Conservation (phyloP, 2,113 vertebrate species). For the Cervus canadensis region DNA sequence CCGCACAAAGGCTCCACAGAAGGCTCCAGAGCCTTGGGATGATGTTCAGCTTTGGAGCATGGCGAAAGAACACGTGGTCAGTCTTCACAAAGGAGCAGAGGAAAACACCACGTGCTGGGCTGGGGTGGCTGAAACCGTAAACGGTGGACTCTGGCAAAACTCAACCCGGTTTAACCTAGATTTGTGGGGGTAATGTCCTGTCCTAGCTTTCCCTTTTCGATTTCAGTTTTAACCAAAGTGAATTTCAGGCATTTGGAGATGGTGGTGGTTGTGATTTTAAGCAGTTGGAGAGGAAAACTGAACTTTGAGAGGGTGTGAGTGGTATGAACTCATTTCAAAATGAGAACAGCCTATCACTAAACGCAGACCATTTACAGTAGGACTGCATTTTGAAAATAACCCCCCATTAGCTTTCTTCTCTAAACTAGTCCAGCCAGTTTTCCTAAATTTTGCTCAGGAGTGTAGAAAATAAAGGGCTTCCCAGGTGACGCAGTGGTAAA, state of each 20-base stretch:
- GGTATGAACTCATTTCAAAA: background rate
- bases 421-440: conserved; percentile 44
- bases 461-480: background rate
- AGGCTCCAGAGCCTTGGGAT: background rate
- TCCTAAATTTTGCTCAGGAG: background rate
- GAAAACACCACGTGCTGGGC: fast-evolving
- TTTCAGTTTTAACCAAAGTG: background rate
- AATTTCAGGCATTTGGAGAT: background rate
- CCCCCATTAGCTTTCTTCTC: background rate
- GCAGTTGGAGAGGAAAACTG: background rate
- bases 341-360: background rate
- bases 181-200: background rate
- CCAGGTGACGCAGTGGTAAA: background rate
- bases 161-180: background rate
- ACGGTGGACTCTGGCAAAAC: background rate
- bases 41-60: background rate
- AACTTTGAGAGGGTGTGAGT: background rate
- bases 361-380: background rate
- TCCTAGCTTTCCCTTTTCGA: background rate
- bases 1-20: conserved; percentile 13
- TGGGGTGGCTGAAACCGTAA: background rate
- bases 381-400: background rate
- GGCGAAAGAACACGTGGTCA: background rate
- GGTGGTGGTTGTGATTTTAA: background rate
- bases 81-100: background rate